A percentile compares a stretch with the other conserved stretches of the same genome.
Conservation (phyloP, 2,797 vertebrate genomes). For the Synanceia verrucosa region DNA sequence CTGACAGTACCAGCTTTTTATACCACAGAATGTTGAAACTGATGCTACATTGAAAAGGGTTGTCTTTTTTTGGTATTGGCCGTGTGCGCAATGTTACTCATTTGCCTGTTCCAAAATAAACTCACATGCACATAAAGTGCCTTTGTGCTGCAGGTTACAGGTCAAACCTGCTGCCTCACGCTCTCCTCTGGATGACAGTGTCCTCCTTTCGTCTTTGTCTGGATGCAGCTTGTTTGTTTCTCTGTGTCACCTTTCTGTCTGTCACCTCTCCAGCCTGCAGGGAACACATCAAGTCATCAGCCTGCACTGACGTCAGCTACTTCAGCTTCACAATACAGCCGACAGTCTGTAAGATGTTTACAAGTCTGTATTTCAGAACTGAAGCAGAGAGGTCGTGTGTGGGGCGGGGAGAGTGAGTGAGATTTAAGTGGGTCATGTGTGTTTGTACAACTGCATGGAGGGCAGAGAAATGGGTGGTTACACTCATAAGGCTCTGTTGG, state of each 20-base stretch:
- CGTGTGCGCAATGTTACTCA: neutral
- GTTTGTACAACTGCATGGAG: constrained; percentile 53
- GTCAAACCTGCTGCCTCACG: neutral
- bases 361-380: constrained; percentile 51
- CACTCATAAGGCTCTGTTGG: constrained; percentile 45
- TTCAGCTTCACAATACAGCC: constrained; percentile 42
- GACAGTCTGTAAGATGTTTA: constrained; percentile 49
- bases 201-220: constrained; percentile 1
- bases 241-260: constrained; percentile 43
- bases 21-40: too few species aligned
- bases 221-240: constrained; percentile 33
- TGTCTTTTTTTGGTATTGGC: too few species aligned
- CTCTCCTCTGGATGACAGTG: neutral
- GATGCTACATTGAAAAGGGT: too few species aligned
- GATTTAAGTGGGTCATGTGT: constrained; percentile 67
- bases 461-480: constrained; percentile 51
- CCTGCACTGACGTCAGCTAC: constrained; percentile 58
- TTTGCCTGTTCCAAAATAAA: neutral
- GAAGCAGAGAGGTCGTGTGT: constrained; percentile 5
- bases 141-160: neutral
- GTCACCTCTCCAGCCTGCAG: constrained; percentile 39
- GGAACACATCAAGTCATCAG: constrained; percentile 56
- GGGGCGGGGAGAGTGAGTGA: neutral
- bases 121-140: neutral
- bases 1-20: too few species aligned